A percentile compares a stretch with the other conserved stretches of the same genome.
These are phyloP conservation scores for Formica aserva DNA, from an alignment of 2,888 invertebrate genomes.

Conservation along the genomic window DNA sequence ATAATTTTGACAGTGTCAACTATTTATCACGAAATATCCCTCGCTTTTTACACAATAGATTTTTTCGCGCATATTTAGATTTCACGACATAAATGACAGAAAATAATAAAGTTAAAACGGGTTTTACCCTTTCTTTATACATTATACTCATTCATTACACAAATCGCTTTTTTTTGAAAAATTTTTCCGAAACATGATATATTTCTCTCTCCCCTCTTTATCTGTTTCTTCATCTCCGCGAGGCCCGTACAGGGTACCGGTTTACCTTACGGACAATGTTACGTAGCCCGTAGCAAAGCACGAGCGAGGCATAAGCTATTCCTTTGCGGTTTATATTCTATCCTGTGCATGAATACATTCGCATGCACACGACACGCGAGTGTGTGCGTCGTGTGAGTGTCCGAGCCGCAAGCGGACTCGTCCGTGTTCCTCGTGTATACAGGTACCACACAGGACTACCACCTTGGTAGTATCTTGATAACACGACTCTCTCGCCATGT, in stretches of 20 bases:
- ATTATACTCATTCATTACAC: background rate
- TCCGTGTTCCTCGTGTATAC: slow-evolving; percentile 63
- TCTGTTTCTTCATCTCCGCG: slow-evolving; percentile 29
- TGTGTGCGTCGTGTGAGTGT: slow-evolving; percentile 26
- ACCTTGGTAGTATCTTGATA: slow-evolving; percentile 77
- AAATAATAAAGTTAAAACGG: background rate
- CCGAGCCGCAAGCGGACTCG: slow-evolving; percentile 35
- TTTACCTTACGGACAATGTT: slow-evolving; percentile 75
- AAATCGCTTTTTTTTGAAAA: slow-evolving; percentile 14
- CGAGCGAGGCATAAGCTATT: slow-evolving; percentile 77
- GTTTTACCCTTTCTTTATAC: background rate
- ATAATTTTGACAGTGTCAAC: background rate
- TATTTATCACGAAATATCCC: background rate
- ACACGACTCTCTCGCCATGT: slow-evolving; percentile 65
- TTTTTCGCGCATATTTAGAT: background rate
- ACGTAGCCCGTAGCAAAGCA: slow-evolving; percentile 75
- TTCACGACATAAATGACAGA: background rate
- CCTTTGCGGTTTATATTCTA: slow-evolving; percentile 65
- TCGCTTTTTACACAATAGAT: background rate
- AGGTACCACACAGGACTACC: slow-evolving; percentile 76
- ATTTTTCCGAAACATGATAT: slow-evolving; percentile 36
- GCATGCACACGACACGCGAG: slow-evolving; percentile 12
- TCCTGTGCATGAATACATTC: slow-evolving; percentile 35
- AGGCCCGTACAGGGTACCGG: slow-evolving; percentile 74
- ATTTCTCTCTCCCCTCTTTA: slow-evolving; percentile 8